Evolutionary conservation across 2,888 invertebrate genomes (phyloP).

Genomic region (Eupeodes latifasciatus): DNA sequence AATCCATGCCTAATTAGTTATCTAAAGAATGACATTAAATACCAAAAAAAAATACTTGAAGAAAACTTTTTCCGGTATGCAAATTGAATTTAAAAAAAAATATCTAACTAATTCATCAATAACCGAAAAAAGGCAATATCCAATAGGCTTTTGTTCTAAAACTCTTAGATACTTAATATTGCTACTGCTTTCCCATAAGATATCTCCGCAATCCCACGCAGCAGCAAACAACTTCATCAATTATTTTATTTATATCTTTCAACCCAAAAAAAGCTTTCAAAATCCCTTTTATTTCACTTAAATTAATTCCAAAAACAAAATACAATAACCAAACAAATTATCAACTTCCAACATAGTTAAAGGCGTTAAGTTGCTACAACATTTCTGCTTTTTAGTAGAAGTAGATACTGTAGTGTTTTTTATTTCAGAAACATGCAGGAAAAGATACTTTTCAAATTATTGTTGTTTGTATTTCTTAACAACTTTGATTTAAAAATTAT

Average conservation of each 20-base stretch:
- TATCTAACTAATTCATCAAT: conserved; percentile 19
- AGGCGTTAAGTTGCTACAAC: background rate
- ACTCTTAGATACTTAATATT: background rate
- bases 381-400: too few species aligned
- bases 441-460: too few species aligned
- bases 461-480: too few species aligned
- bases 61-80: background rate
- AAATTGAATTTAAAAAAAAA: background rate
- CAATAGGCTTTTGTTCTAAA: conserved; percentile 15
- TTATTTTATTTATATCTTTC: conserved; percentile 46
- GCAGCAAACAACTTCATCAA: conserved; percentile 39
- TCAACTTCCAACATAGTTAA: background rate
- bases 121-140: background rate
- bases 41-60: background rate
- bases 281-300: conserved; percentile 41
- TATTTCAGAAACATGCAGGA: too few species aligned
- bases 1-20: conserved; percentile 11
- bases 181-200: conserved; percentile 52
- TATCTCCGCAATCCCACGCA: background rate
- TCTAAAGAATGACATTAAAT: background rate
- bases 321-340: conserved; percentile 36
- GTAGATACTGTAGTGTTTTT: too few species aligned
- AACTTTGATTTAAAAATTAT: too few species aligned
- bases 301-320: conserved; percentile 32
- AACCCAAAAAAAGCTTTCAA: conserved; percentile 50